Evolutionary conservation across 2,888 invertebrate species (phyloP).

Genomic region (Morinoia aosen): DNA sequence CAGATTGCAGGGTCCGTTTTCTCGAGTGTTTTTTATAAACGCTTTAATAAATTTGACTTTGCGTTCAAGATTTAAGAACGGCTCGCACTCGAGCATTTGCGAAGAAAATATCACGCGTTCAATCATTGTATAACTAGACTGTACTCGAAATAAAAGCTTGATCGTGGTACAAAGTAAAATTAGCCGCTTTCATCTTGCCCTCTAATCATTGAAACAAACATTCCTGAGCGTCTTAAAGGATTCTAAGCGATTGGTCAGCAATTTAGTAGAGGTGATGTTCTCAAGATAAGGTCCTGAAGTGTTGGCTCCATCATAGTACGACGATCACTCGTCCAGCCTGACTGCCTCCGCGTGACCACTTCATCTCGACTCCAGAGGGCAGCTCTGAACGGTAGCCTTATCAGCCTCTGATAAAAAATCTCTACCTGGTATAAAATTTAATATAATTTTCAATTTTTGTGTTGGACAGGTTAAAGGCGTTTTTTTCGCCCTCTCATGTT

Average conservation of each 20-base stretch:
- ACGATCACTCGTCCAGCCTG: background rate
- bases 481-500: too few relatives aligned
- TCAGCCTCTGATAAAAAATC: background rate
- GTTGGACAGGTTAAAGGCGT: too few relatives aligned
- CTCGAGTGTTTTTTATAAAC: background rate
- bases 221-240: conserved; percentile 27
- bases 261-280: conserved; percentile 27
- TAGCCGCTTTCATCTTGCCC: conserved; percentile 29
- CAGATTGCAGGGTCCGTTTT: background rate
- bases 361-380: background rate
- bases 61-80: background rate
- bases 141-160: background rate
- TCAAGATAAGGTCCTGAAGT: conserved; percentile 33
- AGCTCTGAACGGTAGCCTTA: background rate
- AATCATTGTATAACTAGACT: background rate
- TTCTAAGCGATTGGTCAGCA: conserved; percentile 46
- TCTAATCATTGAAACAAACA: conserved; percentile 52
- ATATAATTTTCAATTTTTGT: too few relatives aligned
- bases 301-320: conserved; percentile 27
- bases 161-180: conserved; percentile 7
- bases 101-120: background rate
- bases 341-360: conserved; percentile 10
- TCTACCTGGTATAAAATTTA: too few relatives aligned
- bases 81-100: background rate
- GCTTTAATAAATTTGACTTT: background rate